Conservation (phyloP, 2,888 invertebrate species). For the Drosophila falleni region DNA sequence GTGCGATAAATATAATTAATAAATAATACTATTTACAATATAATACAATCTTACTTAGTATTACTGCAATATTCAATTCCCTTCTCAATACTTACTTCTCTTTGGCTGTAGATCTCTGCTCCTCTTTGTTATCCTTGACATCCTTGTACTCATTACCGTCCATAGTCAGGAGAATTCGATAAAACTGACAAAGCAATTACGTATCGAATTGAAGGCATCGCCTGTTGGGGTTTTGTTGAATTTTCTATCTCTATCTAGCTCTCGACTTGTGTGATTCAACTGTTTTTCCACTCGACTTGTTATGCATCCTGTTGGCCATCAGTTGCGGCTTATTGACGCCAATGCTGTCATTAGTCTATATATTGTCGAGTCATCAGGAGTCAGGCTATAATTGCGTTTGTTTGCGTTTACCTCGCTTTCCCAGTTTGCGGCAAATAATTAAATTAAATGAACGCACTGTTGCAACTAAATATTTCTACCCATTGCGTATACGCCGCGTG, state of each 20-base stretch:
- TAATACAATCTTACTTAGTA: no score
- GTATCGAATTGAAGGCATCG: conserved; percentile 5
- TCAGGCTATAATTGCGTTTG: conserved; percentile 23
- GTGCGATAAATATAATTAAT: no score
- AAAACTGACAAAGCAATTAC: conserved; percentile 7
- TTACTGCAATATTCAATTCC: no score
- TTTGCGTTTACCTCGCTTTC: conserved; percentile 5
- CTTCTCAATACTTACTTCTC: background rate
- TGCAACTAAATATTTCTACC: background rate
- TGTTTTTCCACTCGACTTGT: conserved; percentile 35
- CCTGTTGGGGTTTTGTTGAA: conserved; percentile 34
- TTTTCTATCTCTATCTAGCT: conserved; percentile 10
- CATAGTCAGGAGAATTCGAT: conserved; percentile 4
- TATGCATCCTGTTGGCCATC: conserved; percentile 22
- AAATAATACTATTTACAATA: no score
- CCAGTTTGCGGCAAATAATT: conserved; percentile 29
- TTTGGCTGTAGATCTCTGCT: background rate
- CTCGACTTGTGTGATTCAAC: conserved; percentile 44
- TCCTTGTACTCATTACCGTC: background rate
- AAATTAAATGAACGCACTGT: conserved; percentile 32
- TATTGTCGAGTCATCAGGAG: conserved; percentile 19
- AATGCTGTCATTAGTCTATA: conserved; percentile 27
- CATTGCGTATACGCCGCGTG: conserved; percentile 51
- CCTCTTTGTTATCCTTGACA: background rate
- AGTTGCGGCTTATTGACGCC: conserved; percentile 38